A percentile compares a stretch with the other conserved stretches of the same genome.
Evolutionary conservation across 2,113 vertebrate genomes (phyloP).

Genomic region (Elachura formosa): DNA sequence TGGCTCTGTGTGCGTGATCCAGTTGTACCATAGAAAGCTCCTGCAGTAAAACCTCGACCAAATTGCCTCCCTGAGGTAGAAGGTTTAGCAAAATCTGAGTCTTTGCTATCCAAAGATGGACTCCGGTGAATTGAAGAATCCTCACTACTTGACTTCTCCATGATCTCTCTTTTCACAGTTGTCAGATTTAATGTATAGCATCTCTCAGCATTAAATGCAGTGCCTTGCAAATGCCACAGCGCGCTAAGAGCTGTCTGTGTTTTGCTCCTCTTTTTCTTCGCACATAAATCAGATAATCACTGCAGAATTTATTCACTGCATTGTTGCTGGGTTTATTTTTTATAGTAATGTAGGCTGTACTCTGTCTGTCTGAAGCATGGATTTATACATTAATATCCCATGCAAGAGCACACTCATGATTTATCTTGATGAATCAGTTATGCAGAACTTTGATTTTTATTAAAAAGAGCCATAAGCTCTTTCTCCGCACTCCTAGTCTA

Average conservation of each 20-base stretch:
- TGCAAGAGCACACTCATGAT: slow-evolving; percentile 24
- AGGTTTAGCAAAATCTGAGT: slow-evolving; percentile 89
- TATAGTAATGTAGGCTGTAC: slow-evolving; percentile 12
- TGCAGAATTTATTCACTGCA: slow-evolving; percentile 56
- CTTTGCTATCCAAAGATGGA: slow-evolving; percentile 94
- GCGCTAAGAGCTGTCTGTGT: not conserved
- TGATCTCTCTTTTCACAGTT: slow-evolving; percentile 81
- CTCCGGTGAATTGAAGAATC: slow-evolving; percentile 97
- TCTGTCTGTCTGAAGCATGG: slow-evolving; percentile 3
- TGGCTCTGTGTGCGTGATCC: slow-evolving; percentile 79
- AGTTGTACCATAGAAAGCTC: slow-evolving; percentile 93
- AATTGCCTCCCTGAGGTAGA: slow-evolving; percentile 90
- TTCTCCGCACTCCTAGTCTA: not conserved
- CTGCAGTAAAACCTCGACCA: slow-evolving; percentile 92
- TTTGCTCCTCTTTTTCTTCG: slow-evolving; percentile 16
- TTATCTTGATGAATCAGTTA: slow-evolving; percentile 44
- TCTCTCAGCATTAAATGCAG: slow-evolving; percentile 75
- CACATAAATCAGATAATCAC: slow-evolving; percentile 25
- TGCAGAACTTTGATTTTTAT: slow-evolving; percentile 56
- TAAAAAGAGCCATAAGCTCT: slow-evolving; percentile 10
- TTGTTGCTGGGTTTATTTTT: slow-evolving; percentile 32
- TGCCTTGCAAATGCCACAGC: slow-evolving; percentile 30
- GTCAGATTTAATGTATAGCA: slow-evolving; percentile 70
- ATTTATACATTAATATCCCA: slow-evolving; percentile 23
- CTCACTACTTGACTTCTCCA: slow-evolving; percentile 99